These are phyloP conservation scores for Nomada hirtipes DNA, from an alignment of 2,888 invertebrate species.

Conservation along the genomic window DNA sequence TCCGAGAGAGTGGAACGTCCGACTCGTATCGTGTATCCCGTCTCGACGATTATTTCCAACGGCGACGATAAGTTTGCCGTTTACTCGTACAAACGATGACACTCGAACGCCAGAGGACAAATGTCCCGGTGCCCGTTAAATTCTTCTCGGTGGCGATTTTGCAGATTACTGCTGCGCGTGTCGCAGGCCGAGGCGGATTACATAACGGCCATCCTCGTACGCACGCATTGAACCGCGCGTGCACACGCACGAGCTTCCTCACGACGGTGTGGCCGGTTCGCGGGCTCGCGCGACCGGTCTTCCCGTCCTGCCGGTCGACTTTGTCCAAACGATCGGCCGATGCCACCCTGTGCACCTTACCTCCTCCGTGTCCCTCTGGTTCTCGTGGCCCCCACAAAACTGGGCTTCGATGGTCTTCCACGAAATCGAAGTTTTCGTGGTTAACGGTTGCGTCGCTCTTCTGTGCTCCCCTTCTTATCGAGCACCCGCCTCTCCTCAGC, in stretches of 20 bases:
- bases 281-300: slow-evolving; percentile 63
- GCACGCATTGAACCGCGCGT: slow-evolving; percentile 56
- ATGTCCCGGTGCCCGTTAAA: slow-evolving; percentile 24
- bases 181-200: slow-evolving; percentile 65
- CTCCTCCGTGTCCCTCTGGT: slow-evolving; percentile 25
- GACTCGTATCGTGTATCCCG: not conserved
- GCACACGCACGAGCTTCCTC: slow-evolving; percentile 43
- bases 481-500: not conserved
- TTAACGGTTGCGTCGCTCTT: slow-evolving; percentile 30
- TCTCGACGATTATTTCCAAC: not conserved
- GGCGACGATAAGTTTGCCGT: not conserved
- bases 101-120: not conserved
- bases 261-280: slow-evolving; percentile 30
- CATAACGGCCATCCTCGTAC: slow-evolving; percentile 71
- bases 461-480: not conserved
- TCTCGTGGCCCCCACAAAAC: not conserved
- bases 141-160: slow-evolving; percentile 38
- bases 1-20: not conserved
- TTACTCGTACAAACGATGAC: not conserved
- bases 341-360: slow-evolving; percentile 64
- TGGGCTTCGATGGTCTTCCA: slow-evolving; percentile 6
- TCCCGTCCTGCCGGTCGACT: slow-evolving; percentile 63
- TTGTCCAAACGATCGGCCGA: slow-evolving; percentile 59
- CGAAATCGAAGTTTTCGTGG: slow-evolving; percentile 26
- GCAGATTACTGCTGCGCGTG: slow-evolving; percentile 60